Conservation (phyloP, 2,888 invertebrate species). For the Dolichomitus sp. region DNA sequence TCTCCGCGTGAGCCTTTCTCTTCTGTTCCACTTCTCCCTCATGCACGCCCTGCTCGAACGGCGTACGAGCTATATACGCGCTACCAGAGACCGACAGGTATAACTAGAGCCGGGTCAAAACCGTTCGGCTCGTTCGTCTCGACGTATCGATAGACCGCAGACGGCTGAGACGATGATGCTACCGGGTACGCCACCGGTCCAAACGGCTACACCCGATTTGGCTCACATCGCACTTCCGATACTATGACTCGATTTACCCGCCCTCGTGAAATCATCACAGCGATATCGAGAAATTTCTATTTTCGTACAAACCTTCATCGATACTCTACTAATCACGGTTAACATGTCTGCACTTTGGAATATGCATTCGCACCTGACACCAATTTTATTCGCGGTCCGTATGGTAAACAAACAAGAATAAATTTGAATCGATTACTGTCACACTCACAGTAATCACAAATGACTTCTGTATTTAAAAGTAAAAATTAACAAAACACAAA, state of each 20-base stretch:
- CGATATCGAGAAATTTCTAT: constrained; percentile 10
- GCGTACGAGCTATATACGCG: constrained; percentile 72
- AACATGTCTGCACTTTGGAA: background rate
- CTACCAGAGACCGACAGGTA: constrained; percentile 73
- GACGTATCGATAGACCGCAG: constrained; percentile 65
- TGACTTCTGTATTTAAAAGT: background rate
- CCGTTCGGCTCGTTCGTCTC: constrained; percentile 78
- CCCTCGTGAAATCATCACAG: constrained; percentile 4
- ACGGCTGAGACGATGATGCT: constrained; percentile 40
- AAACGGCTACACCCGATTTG: constrained; percentile 36
- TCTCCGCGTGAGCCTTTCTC: constrained; percentile 85
- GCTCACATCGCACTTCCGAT: constrained; percentile 25
- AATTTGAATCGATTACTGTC: background rate
- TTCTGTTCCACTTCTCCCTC: constrained; percentile 85
- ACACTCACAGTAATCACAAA: background rate
- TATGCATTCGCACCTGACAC: background rate
- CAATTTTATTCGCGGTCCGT: background rate
- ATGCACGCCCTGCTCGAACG: constrained; percentile 51
- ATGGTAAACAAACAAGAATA: background rate
- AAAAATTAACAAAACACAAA: background rate
- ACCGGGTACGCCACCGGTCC: constrained; percentile 27
- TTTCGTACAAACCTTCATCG: background rate
- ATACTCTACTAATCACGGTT: background rate
- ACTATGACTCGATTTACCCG: constrained; percentile 44
- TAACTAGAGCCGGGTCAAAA: constrained; percentile 83